phyloP scores from a whole-genome alignment of 2,797 vertebrate genomes.

The Setipinna tenuifilis region DNA sequence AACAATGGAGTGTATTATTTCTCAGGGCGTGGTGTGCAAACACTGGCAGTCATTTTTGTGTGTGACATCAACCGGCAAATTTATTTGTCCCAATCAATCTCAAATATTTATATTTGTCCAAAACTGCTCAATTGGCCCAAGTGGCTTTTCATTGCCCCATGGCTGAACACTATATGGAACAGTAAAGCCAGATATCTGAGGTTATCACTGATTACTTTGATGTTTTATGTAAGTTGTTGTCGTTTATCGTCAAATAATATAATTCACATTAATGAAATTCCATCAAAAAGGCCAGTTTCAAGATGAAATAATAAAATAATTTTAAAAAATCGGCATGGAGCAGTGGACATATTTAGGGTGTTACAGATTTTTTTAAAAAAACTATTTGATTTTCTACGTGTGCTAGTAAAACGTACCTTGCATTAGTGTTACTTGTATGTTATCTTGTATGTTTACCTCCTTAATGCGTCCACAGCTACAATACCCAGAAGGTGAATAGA shows the following conservation, averaged over 20 bases:
- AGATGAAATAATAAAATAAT: too few relatives aligned
- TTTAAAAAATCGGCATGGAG: too few relatives aligned
- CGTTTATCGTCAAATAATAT: too few relatives aligned
- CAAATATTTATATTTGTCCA: slow-evolving; percentile 59
- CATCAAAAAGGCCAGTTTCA: too few relatives aligned
- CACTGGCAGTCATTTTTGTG: slow-evolving; percentile 57
- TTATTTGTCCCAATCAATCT: slow-evolving; percentile 58
- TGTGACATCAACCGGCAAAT: background rate
- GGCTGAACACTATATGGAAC: background rate
- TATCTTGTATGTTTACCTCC: too few relatives aligned
- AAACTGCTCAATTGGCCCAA: background rate
- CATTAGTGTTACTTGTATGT: background rate
- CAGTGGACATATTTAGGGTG: too few relatives aligned
- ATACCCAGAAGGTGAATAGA: background rate
- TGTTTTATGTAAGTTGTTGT: too few relatives aligned
- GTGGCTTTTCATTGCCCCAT: background rate
- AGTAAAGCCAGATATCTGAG: background rate
- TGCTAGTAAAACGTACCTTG: background rate
- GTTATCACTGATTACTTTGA: background rate
- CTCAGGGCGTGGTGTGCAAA: slow-evolving; percentile 63
- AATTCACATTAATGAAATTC: too few relatives aligned
- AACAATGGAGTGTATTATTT: slow-evolving; percentile 12
- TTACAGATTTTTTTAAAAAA: too few relatives aligned
- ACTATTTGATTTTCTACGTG: too few relatives aligned
- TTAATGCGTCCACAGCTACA: background rate